Conservation (phyloP, 2,888 invertebrate genomes). For the Thelaira solivaga region DNA sequence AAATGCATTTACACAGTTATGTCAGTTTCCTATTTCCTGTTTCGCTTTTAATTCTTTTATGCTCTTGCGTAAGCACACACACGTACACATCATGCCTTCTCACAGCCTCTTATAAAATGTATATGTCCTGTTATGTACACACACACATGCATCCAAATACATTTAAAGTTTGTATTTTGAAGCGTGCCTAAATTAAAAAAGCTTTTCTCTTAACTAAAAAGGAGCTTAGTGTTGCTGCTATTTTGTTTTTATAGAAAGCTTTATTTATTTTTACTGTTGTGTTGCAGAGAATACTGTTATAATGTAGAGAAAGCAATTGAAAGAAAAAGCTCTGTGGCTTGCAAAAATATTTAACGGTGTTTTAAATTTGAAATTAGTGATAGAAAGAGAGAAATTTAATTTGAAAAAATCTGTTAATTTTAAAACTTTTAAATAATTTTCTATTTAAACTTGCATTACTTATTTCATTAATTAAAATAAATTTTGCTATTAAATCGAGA, state of each 20-base stretch:
- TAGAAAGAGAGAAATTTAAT: not conserved
- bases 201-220: not conserved
- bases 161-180: not conserved
- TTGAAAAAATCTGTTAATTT: not conserved
- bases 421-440: not conserved
- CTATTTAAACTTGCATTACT: not conserved
- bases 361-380: slow-evolving; percentile 3
- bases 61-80: not conserved
- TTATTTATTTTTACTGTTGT: not conserved
- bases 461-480: not conserved
- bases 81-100: too few relatives aligned
- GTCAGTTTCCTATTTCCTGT: slow-evolving; percentile 59
- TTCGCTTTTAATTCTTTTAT: slow-evolving; percentile 33
- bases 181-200: slow-evolving; percentile 34
- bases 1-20: slow-evolving; percentile 56
- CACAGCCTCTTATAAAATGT: too few relatives aligned
- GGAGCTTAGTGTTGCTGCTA: not conserved
- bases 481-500: too few relatives aligned
- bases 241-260: slow-evolving; percentile 16
- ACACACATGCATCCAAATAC: not conserved
- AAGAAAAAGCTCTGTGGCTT: slow-evolving; percentile 14
- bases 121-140: not conserved
- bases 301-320: not conserved
- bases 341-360: slow-evolving; percentile 29
- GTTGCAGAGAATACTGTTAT: slow-evolving; percentile 47